Percentiles rank a stretch among this genome's conserved stretches.
These are phyloP conservation scores for Muscicapa comitata DNA, from an alignment of 2,797 vertebrate species.

Conservation along the genomic window DNA sequence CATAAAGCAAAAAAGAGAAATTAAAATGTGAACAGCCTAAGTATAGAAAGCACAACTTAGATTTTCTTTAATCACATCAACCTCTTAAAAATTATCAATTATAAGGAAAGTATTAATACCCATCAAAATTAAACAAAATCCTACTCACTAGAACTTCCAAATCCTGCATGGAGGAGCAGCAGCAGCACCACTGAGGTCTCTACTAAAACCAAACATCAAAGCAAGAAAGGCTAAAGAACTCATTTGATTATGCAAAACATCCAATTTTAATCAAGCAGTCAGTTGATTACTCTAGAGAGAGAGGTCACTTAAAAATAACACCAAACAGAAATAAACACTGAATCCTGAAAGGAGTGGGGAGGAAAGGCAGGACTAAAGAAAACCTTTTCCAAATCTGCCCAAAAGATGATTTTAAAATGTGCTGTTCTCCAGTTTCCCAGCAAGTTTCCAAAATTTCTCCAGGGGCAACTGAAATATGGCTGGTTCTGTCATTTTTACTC, in stretches of 20 bases:
- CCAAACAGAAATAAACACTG: neutral
- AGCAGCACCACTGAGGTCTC: neutral
- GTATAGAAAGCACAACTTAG: neutral
- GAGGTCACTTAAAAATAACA: neutral
- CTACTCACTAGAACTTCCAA: neutral
- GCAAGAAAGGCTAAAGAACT: neutral
- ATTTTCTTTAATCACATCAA: neutral
- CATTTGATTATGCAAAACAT: neutral
- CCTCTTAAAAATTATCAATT: neutral
- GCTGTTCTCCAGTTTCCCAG: neutral
- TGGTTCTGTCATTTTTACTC: neutral
- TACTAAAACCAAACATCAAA: neutral
- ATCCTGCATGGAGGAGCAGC: neutral
- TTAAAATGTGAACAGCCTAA: neutral
- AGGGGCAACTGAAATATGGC: neutral
- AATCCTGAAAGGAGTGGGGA: neutral
- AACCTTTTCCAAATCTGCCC: neutral
- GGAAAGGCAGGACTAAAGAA: neutral
- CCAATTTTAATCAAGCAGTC: neutral
- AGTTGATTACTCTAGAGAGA: neutral
- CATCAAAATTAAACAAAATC: neutral
- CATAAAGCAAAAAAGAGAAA: fast-evolving
- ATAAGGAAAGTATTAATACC: neutral
- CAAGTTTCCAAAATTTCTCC: neutral
- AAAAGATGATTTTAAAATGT: neutral